Evolutionary conservation across 2,888 invertebrate genomes (phyloP), one percentile per base, ranked within the genome.

Genomic region (Cryptocheilus praepositus): DNA sequence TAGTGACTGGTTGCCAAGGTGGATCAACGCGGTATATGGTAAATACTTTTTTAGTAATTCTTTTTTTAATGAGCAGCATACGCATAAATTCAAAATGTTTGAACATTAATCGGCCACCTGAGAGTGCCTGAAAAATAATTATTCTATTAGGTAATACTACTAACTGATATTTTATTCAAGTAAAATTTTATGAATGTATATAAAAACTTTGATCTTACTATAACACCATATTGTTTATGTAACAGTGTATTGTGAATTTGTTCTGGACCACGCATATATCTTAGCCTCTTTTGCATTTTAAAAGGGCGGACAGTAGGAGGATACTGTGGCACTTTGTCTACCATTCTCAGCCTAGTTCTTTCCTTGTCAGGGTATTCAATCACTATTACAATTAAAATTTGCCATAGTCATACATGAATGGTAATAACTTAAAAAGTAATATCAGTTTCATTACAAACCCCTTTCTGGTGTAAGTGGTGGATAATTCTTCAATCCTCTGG

Each of bases 1-100:
- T 96, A 0, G 96, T 96, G 11, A 98, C 89, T 0, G 99, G 95
- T 83, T 98, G 97, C 99, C 99, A 99, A 0, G 98, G 98, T 0
- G 96, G 91, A 81, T 97, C 97, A 0, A 99, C 90, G 80, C 99
- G 91, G 98, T 98, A 99, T 36, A 96, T 90, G 0, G 98, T 97
- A 91, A 98, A 99, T 94, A 96, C 96, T 81, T 93, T 92, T 73
- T 91, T 92, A 19, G 91, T 89, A 80, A 98, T 94, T 83, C 99
- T 91, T 83, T 94, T 94, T 57, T 95, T 91, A 64, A 95, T 94
- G 28, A 98, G 89, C 0, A 91, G 90, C 45, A 94, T 89, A 86
- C 99, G 93, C 25, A 96, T 92, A 94, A 96, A 94, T 90, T 99
- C 98, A 87, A 96, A 94, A 88, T 98, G 98, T 53, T 94, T 93